These are phyloP conservation scores for Idaea straminata DNA, from an alignment of 2,888 invertebrate species.

Conservation along the genomic window DNA sequence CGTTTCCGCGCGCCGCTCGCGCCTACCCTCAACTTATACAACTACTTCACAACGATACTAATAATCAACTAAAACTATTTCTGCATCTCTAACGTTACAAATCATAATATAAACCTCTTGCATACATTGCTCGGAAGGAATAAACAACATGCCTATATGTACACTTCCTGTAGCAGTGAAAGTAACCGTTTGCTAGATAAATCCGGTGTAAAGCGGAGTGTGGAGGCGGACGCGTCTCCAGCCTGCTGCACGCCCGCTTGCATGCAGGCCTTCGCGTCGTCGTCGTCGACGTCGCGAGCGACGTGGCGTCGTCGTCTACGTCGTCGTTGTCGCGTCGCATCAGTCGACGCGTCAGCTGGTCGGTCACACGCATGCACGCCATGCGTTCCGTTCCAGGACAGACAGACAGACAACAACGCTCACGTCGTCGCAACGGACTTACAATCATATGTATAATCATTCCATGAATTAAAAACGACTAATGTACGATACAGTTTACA, in stretches of 20 bases:
- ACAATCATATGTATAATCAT: not conserved
- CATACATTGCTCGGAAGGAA: slow-evolving; percentile 64
- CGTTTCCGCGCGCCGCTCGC: slow-evolving; percentile 64
- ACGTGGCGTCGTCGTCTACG: no score
- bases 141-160: slow-evolving; percentile 71
- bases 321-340: no score
- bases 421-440: not conserved
- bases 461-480: slow-evolving; percentile 9
- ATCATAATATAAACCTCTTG: slow-evolving; percentile 66
- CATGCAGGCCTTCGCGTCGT: no score
- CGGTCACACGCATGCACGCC: not conserved
- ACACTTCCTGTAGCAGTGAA: slow-evolving; percentile 60
- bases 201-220: slow-evolving; percentile 37
- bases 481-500: slow-evolving; percentile 23
- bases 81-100: slow-evolving; percentile 67
- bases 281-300: no score
- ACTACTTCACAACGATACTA: slow-evolving; percentile 77
- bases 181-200: slow-evolving; percentile 41
- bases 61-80: slow-evolving; percentile 76
- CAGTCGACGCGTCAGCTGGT: not conserved
- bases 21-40: slow-evolving; percentile 61
- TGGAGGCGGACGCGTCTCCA: slow-evolving; percentile 36
- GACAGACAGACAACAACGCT: not conserved
- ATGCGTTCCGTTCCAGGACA: no score
- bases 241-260: not conserved